Base-by-base conservation (phyloP, 2,113 vertebrate species). In the Malurus melanocephalus region DNA sequence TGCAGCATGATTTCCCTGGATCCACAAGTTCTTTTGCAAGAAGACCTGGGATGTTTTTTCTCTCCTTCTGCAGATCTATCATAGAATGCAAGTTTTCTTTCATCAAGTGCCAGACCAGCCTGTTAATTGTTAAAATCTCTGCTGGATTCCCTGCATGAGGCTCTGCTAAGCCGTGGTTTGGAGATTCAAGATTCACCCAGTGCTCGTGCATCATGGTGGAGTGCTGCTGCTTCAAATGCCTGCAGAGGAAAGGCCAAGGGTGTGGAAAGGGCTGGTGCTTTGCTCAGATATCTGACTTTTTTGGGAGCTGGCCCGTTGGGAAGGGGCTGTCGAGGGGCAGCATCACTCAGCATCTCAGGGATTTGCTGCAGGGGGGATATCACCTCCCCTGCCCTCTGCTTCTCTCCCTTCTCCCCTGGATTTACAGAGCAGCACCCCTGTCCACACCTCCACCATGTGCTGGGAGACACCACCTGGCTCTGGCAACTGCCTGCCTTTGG, bases 131-230 rank as follows among this genome's bases (percentile, higher is more conserved):
- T 35, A 30, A 60, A 74, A 48, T 67, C 40, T 33, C 48, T 48
- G 5, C 4, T 61, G 67, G 22, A 33, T 56, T 57, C 30, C 22
- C 23, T 1, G 0, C 1, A 0, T 23, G 21, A 11, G 15, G 9
- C 6, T 65, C 42, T 4, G 9, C 45, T 68, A 16, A 57, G 13
- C 15, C 0, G 0, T 6, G 4, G 7, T 46, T 55, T 5, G 4
- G 30, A 51, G 16, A 17, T 32, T 15, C 35, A 35, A 35, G 35
- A 35, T 35, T 52, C 14, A 16, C 53, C 9, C 18, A 9, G 16
- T 20, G 24, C 24, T 57, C 24, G 28, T n/a, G 35, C 68, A 7
- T 9, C 24, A 9, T 3, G 0, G 16, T 9, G 4, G 32, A 32
- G 10, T 2, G 1, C 11, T 90, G 30, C 40, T 60, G 61, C 56